These are phyloP conservation scores for Lasiurus borealis DNA, from an alignment of 2,113 vertebrate species.

Conservation along the genomic window DNA sequence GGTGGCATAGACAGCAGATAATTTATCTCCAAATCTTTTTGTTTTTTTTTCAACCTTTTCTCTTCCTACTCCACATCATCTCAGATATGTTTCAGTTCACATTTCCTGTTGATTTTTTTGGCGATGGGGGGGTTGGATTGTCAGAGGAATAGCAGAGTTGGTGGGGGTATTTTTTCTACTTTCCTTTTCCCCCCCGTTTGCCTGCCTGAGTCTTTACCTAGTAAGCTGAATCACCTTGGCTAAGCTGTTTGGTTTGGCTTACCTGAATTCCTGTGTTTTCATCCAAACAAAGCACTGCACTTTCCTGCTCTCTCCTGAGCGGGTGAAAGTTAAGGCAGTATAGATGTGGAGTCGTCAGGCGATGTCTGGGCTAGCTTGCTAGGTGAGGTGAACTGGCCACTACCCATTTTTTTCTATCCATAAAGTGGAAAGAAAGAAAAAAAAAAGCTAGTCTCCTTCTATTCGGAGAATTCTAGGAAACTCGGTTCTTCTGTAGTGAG, in stretches of 20 bases:
- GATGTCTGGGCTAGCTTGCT: background rate
- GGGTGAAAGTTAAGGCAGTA: conserved; percentile 58
- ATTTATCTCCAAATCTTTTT: conserved; percentile 29
- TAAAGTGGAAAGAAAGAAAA: background rate
- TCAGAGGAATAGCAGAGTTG: background rate
- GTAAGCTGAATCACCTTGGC: conserved; percentile 63
- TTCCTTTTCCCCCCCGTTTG: background rate
- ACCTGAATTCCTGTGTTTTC: conserved; percentile 64
- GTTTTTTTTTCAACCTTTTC: background rate
- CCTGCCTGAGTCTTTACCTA: background rate
- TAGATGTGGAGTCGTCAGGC: background rate
- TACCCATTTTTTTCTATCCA: background rate
- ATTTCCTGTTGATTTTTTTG: background rate
- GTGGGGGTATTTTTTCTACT: background rate
- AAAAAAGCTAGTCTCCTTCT: background rate
- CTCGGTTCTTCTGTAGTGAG: background rate
- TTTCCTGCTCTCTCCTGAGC: conserved; percentile 51
- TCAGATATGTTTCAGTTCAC: background rate
- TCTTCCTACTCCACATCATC: background rate
- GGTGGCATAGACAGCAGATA: background rate
- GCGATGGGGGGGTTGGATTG: background rate
- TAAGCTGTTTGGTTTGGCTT: conserved; percentile 69
- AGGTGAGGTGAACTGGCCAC: background rate
- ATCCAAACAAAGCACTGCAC: conserved; percentile 67
- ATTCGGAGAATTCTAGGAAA: conserved; percentile 21